Conservation (phyloP, 2,797 vertebrate species). For the Propithecus deckenii region DNA sequence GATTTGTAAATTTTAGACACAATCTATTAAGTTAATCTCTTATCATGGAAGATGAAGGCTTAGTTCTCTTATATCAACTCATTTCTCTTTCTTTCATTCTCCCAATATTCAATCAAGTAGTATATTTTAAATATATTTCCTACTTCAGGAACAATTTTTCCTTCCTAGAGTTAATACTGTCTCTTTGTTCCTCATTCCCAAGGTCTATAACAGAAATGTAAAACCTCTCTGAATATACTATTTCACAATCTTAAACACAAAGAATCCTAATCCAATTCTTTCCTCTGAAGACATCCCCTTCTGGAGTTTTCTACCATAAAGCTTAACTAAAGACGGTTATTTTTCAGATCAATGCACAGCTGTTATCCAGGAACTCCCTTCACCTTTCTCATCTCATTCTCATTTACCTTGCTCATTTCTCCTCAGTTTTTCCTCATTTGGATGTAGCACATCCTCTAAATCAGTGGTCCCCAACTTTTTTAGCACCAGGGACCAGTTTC, state of each 20-base stretch:
- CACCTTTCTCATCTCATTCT: neutral
- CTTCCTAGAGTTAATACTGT: neutral
- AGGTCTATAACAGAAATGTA: neutral
- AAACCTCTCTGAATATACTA: constrained; percentile 15
- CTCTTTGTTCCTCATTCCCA: neutral
- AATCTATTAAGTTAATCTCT: neutral
- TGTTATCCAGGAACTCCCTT: neutral
- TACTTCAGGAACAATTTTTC: neutral
- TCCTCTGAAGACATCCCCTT: neutral
- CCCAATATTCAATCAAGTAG: neutral
- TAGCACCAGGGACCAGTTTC: too few species aligned
- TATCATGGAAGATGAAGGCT: neutral
- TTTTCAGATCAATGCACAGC: neutral
- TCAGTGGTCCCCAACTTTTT: too few species aligned
- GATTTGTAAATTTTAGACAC: constrained; percentile 5
- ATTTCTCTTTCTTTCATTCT: neutral
- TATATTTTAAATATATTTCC: constrained; percentile 14
- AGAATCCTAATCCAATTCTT: constrained; percentile 29
- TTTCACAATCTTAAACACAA: neutral
- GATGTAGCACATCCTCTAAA: neutral
- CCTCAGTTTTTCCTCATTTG: neutral
- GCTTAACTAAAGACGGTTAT: neutral
- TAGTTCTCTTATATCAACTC: neutral
- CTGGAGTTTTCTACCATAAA: neutral
- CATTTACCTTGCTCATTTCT: neutral